Percentiles rank a stretch among this genome's conserved stretches.
phyloP scores from a whole-genome alignment of 2,113 vertebrate genomes.

The Candoia aspera region DNA sequence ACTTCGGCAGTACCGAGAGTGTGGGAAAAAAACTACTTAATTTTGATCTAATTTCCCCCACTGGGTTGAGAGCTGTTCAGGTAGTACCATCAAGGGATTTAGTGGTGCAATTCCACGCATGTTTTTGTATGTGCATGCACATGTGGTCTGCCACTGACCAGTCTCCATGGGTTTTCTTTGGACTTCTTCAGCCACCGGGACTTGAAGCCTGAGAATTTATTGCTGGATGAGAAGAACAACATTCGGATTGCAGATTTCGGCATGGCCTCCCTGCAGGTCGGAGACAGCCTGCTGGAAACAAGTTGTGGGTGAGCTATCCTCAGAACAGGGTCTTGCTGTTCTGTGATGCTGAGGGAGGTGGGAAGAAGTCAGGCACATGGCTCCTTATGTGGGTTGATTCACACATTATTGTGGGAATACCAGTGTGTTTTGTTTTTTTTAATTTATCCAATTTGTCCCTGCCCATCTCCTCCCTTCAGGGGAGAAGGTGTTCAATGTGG shows the following conservation, averaged over 20 bases:
- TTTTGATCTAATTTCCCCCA: neutral
- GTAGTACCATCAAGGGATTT: neutral
- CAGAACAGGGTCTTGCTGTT: rapidly evolving
- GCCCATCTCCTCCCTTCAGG: too few species aligned
- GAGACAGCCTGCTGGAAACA: constrained; percentile 92
- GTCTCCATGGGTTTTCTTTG: neutral
- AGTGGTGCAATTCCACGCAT: too few species aligned
- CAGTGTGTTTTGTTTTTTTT: too few species aligned
- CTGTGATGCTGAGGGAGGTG: neutral
- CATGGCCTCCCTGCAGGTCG: constrained; percentile 94
- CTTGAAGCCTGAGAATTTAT: constrained; percentile 91
- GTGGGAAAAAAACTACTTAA: neutral
- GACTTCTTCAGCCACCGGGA: constrained; percentile 84
- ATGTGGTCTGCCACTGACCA: neutral
- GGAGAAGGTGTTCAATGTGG: too few species aligned
- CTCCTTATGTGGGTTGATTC: neutral
- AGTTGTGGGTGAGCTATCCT: constrained; percentile 87
- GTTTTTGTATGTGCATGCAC: neutral
- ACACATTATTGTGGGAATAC: neutral
- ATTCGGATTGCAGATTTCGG: constrained; percentile 93
- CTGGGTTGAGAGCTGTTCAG: neutral
- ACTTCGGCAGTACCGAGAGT: neutral
- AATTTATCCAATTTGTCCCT: too few species aligned
- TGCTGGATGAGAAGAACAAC: constrained; percentile 93
- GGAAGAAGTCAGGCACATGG: neutral